Evolutionary conservation across 2,888 invertebrate genomes (phyloP).

Genomic region (Trisateles emortualis): DNA sequence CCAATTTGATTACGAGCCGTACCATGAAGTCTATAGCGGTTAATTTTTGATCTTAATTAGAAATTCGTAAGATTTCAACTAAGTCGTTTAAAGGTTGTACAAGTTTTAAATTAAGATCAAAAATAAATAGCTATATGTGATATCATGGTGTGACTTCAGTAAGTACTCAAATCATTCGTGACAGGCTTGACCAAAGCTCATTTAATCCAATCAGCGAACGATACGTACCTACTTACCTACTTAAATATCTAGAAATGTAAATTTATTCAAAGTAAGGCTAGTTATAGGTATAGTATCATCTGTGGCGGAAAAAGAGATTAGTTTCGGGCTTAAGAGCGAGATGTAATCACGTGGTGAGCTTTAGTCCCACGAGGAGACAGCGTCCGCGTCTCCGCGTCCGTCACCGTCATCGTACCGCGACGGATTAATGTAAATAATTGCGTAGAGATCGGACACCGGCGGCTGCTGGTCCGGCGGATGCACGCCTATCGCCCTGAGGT

Average conservation of each 20-base stretch:
- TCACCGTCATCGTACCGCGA: constrained; percentile 51
- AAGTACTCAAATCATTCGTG: too few species aligned
- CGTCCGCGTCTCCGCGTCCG: constrained; percentile 11
- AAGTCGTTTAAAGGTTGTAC: too few species aligned
- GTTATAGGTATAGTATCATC: constrained; percentile 4
- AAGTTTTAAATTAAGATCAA: too few species aligned
- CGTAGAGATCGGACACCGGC: constrained; percentile 52
- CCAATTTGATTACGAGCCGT: too few species aligned
- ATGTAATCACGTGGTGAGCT: constrained; percentile 22
- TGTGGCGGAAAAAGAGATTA: constrained; percentile 15
- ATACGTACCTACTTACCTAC: neutral
- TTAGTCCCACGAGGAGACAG: constrained; percentile 50
- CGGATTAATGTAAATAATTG: constrained; percentile 80
- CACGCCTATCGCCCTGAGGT: constrained; percentile 68
- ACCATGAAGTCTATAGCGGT: too few species aligned
- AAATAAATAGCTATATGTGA: too few species aligned
- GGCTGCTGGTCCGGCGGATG: constrained; percentile 66
- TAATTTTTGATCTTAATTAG: too few species aligned
- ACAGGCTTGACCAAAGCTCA: too few species aligned
- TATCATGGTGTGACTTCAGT: too few species aligned
- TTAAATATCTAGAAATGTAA: neutral
- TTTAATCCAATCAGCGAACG: too few species aligned
- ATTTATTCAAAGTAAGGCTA: too few species aligned
- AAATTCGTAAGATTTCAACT: too few species aligned
- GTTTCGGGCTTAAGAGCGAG: constrained; percentile 9